phyloP scores from a whole-genome alignment of 2,888 invertebrate genomes.

The Drosophila nigricruria region DNA sequence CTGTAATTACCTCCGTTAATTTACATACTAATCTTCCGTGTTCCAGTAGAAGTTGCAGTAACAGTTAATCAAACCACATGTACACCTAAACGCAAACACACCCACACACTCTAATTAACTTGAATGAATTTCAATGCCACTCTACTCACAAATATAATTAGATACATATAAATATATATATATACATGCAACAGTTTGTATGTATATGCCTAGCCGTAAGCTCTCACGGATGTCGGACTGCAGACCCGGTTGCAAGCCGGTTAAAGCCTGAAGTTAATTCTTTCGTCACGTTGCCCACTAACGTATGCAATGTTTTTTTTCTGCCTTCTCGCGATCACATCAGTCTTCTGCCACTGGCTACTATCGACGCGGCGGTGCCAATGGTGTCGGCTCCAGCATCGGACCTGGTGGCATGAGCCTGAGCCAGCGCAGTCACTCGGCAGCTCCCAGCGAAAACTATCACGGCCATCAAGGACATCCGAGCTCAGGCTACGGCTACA shows the following conservation, averaged over 20 bases:
- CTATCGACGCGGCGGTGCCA: constrained; percentile 84
- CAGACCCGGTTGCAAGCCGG: constrained; percentile 18
- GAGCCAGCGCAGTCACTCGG: constrained; percentile 92
- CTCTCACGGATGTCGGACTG: constrained; percentile 11
- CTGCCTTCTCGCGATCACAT: constrained; percentile 25
- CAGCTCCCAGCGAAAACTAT: constrained; percentile 89
- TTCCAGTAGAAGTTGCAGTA: constrained; percentile 76
- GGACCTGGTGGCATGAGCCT: constrained; percentile 85
- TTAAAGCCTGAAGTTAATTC: constrained; percentile 25
- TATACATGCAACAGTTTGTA: neutral
- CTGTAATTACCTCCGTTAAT: constrained; percentile 38
- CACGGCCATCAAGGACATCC: constrained; percentile 60
- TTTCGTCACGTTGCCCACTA: constrained; percentile 5
- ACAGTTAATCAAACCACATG: constrained; percentile 35
- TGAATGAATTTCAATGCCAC: constrained; percentile 52
- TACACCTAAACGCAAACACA: constrained; percentile 23
- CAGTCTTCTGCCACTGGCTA: constrained; percentile 80
- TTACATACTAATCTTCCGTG: constrained; percentile 46
- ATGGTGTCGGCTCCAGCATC: constrained; percentile 83
- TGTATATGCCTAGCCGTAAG: constrained; percentile 30
- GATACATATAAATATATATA: constrained; percentile 4
- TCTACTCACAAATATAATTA: constrained; percentile 24
- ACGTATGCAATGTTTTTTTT: constrained; percentile 15
- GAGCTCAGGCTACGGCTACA: constrained; percentile 81
- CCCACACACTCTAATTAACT: constrained; percentile 20